phyloP scores from a whole-genome alignment of 2,113 vertebrate genomes.

The Promerops cafer region DNA sequence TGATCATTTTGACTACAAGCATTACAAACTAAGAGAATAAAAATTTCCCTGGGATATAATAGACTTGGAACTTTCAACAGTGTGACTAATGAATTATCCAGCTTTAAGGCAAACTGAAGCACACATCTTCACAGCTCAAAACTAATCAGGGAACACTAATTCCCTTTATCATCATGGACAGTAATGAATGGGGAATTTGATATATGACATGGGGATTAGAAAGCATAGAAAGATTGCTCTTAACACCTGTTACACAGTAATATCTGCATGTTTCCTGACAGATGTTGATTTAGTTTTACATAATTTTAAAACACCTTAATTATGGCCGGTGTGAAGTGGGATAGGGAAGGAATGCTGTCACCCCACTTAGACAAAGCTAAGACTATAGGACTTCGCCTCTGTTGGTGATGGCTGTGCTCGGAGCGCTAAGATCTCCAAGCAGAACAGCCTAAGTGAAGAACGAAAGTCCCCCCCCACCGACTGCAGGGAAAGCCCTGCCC shows the following conservation, averaged over 20 bases:
- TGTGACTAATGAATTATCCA: slow-evolving; percentile 12
- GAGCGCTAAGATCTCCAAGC: not conserved
- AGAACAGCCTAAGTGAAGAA: fast-evolving
- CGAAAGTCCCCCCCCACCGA: fast-evolving
- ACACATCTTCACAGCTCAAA: not conserved
- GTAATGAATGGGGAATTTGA: not conserved
- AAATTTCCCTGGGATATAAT: not conserved
- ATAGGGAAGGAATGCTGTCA: not conserved
- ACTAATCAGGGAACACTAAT: slow-evolving; percentile 3
- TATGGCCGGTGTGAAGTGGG: not conserved
- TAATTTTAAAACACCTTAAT: not conserved
- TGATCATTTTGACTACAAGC: not conserved
- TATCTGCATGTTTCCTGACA: not conserved
- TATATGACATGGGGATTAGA: not conserved
- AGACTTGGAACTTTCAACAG: not conserved
- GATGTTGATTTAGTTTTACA: not conserved
- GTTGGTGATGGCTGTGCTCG: not conserved
- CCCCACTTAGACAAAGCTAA: not conserved
- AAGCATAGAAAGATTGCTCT: not conserved
- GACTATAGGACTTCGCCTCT: fast-evolving
- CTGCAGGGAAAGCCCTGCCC: not conserved
- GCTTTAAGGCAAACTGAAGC: not conserved
- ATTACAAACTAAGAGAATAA: not conserved
- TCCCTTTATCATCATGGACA: not conserved
- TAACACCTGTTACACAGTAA: not conserved